Conservation (phyloP, 2,113 vertebrate genomes). For the Porphyrio hochstetteri region DNA sequence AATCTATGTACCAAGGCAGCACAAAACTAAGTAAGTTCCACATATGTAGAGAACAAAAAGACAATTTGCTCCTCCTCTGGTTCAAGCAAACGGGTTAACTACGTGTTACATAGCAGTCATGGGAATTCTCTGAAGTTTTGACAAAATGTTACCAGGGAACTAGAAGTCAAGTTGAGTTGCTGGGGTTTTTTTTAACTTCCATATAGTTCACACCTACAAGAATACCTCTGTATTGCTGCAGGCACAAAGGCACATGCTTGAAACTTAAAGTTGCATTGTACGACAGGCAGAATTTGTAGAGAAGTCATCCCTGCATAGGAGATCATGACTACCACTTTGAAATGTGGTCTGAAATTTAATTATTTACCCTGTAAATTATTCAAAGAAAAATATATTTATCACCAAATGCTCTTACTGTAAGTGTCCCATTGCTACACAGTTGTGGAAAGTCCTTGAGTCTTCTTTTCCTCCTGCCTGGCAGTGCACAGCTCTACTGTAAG, state of each 20-base stretch:
- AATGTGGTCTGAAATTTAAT: not conserved
- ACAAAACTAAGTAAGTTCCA: not conserved
- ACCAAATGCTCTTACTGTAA: not conserved
- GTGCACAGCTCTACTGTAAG: not conserved
- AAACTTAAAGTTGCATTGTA: not conserved
- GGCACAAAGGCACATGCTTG: not conserved
- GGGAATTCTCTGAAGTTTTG: not conserved
- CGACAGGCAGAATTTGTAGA: not conserved
- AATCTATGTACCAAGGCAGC: not conserved
- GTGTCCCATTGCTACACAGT: rapidly evolving
- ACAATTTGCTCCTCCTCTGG: not conserved
- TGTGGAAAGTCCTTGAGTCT: not conserved
- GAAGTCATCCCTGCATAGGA: not conserved
- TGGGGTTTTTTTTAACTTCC: not conserved
- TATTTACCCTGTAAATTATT: not conserved
- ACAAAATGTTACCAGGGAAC: not conserved
- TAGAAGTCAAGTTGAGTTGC: not conserved
- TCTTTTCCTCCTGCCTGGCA: not conserved
- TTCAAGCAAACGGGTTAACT: not conserved
- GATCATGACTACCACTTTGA: not conserved
- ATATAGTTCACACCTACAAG: not conserved
- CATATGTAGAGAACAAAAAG: not conserved
- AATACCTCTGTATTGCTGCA: not conserved
- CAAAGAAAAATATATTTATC: not conserved
- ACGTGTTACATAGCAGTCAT: rapidly evolving